These are phyloP conservation scores for Nezara viridula DNA, from an alignment of 2,888 invertebrate species.

Conservation along the genomic window DNA sequence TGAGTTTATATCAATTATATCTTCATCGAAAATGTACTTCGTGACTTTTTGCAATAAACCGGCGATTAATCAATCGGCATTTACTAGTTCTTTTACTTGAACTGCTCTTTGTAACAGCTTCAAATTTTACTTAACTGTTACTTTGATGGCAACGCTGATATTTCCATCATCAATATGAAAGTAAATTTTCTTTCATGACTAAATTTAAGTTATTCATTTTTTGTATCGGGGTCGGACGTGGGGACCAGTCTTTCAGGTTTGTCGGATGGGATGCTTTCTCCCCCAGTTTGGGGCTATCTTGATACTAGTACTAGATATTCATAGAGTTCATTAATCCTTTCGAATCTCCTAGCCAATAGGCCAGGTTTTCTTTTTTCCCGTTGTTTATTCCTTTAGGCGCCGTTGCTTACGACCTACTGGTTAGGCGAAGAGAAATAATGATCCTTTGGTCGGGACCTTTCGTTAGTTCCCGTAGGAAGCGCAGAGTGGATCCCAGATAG, in stretches of 20 bases:
- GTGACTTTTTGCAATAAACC: too few relatives aligned
- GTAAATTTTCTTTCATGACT: background rate
- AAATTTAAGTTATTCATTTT: background rate
- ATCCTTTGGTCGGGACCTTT: background rate
- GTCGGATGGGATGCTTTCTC: constrained; percentile 32
- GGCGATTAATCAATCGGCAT: too few relatives aligned
- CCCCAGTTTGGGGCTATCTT: background rate
- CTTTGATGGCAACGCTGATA: background rate
- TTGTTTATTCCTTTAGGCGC: background rate
- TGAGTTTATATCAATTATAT: too few relatives aligned
- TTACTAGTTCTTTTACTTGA: background rate
- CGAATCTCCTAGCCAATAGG: background rate
- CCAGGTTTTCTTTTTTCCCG: background rate
- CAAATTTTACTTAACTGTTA: background rate
- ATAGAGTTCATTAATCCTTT: constrained; percentile 17
- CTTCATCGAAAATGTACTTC: too few relatives aligned
- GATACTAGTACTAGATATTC: constrained; percentile 13
- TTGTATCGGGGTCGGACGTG: constrained; percentile 9
- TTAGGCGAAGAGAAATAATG: background rate
- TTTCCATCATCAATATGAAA: background rate
- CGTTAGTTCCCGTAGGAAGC: background rate
- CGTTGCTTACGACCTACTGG: background rate
- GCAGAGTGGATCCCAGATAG: background rate
- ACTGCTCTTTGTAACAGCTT: background rate
- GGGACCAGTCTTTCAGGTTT: constrained; percentile 32